Evolutionary conservation across 2,888 invertebrate species (phyloP).

Genomic region (Yponomeuta evonymella): DNA sequence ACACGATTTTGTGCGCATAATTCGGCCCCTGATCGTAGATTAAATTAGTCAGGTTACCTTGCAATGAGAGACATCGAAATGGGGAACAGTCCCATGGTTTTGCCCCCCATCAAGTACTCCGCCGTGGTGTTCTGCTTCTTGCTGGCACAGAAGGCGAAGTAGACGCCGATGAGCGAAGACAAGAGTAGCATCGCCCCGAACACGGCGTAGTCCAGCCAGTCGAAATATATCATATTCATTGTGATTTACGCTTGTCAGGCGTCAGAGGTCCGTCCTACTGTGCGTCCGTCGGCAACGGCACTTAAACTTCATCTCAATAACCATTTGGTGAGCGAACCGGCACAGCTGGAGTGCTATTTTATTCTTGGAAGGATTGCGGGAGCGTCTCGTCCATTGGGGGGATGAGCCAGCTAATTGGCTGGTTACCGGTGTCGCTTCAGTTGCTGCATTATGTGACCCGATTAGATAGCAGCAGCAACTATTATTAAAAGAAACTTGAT

Average conservation of each 20-base stretch:
- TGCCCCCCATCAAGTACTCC: constrained; percentile 85
- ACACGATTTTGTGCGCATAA: too few species aligned
- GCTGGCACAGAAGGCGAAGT: constrained; percentile 82
- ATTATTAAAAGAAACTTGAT: too few species aligned
- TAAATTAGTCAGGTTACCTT: constrained; percentile 67
- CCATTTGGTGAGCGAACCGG: constrained; percentile 50
- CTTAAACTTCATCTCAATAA: constrained; percentile 54
- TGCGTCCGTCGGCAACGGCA: constrained; percentile 49
- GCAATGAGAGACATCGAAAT: constrained; percentile 87
- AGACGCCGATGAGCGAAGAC: constrained; percentile 81
- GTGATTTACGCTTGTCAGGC: constrained; percentile 19
- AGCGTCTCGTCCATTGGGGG: constrained; percentile 39
- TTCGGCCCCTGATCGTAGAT: too few species aligned
- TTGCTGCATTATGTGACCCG: neutral
- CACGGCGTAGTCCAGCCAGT: constrained; percentile 79
- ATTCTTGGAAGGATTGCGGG: constrained; percentile 58
- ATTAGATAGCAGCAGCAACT: neutral
- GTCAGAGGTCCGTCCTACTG: constrained; percentile 22
- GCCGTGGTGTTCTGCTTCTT: constrained; percentile 81
- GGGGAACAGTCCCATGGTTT: constrained; percentile 86
- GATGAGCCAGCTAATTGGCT: constrained; percentile 55
- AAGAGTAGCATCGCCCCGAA: constrained; percentile 79
- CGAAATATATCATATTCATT: constrained; percentile 71
- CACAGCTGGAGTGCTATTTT: constrained; percentile 51
- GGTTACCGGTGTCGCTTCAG: constrained; percentile 38